phyloP scores from a whole-genome alignment of 2,888 invertebrate species.

The Peribatodes rhomboidaria region DNA sequence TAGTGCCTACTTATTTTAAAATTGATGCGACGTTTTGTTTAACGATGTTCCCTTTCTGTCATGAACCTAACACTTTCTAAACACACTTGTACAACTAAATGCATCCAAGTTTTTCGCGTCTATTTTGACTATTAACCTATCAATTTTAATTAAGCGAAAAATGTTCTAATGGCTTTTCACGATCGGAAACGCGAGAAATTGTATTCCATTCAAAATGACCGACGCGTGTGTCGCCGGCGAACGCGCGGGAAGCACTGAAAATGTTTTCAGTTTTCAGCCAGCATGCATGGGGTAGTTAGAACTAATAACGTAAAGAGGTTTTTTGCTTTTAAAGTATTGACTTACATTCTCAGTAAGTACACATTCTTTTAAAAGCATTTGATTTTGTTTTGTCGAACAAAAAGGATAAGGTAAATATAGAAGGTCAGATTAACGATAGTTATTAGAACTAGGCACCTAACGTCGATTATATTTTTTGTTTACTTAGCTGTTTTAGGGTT shows the following conservation, averaged over 20 bases:
- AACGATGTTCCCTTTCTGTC: constrained; percentile 18
- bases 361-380: constrained; percentile 44
- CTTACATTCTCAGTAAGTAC: too few relatives aligned
- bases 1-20: background rate
- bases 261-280: constrained; percentile 52
- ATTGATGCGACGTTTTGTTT: constrained; percentile 7
- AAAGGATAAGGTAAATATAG: too few relatives aligned
- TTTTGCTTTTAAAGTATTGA: constrained; percentile 33
- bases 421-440: too few relatives aligned
- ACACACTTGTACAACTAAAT: too few relatives aligned
- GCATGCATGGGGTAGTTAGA: constrained; percentile 49
- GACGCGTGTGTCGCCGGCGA: constrained; percentile 64
- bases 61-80: constrained; percentile 32
- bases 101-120: background rate
- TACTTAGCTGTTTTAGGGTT: too few relatives aligned
- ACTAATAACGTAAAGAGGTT: constrained; percentile 50
- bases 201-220: constrained; percentile 53
- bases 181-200: constrained; percentile 65
- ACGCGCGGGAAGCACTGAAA: constrained; percentile 71
- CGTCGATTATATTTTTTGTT: too few relatives aligned
- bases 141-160: background rate
- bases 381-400: constrained; percentile 12
- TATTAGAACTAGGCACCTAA: too few relatives aligned
- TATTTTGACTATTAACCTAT: background rate
- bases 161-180: constrained; percentile 28